Evolutionary conservation across 1,140 invertebrate species (phyloP).

Genomic region (Wiebesia pumilae): DNA sequence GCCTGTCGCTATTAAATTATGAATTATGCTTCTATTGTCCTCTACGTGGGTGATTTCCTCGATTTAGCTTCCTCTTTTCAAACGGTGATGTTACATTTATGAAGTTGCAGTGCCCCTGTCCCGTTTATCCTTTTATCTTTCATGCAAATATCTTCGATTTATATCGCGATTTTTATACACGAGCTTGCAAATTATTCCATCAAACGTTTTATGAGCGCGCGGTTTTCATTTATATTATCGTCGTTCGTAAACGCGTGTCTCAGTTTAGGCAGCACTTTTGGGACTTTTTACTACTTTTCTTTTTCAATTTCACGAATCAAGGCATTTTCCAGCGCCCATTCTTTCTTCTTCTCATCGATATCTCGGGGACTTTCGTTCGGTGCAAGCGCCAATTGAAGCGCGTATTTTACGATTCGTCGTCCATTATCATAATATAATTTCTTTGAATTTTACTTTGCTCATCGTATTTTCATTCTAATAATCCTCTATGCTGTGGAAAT

Average conservation of each 20-base stretch:
- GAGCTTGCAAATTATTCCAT: not conserved
- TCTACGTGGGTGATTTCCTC: conserved; percentile 40
- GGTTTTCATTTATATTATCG: not conserved
- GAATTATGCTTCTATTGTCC: conserved; percentile 64
- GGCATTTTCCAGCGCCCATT: too few relatives aligned
- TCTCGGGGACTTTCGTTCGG: too few relatives aligned
- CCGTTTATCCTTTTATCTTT: not conserved
- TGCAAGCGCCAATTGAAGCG: too few relatives aligned
- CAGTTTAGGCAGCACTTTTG: too few relatives aligned
- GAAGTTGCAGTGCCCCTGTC: not conserved
- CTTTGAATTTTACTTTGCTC: not conserved
- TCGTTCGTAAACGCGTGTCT: not conserved
- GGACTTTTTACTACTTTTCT: too few relatives aligned
- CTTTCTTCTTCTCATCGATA: too few relatives aligned
- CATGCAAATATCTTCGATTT: conserved; percentile 41
- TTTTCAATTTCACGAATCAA: too few relatives aligned
- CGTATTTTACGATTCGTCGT: too few relatives aligned
- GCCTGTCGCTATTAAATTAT: conserved; percentile 66
- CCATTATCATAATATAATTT: not conserved
- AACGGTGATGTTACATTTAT: not conserved
- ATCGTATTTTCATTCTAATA: not conserved
- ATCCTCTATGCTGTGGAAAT: not conserved
- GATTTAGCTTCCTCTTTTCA: conserved; percentile 10
- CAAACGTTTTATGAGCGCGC: not conserved
- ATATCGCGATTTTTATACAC: not conserved